Percentiles rank a stretch among this genome's conserved stretches.
Conservation (phyloP, 2,797 vertebrate species). For the Mareca strepera region DNA sequence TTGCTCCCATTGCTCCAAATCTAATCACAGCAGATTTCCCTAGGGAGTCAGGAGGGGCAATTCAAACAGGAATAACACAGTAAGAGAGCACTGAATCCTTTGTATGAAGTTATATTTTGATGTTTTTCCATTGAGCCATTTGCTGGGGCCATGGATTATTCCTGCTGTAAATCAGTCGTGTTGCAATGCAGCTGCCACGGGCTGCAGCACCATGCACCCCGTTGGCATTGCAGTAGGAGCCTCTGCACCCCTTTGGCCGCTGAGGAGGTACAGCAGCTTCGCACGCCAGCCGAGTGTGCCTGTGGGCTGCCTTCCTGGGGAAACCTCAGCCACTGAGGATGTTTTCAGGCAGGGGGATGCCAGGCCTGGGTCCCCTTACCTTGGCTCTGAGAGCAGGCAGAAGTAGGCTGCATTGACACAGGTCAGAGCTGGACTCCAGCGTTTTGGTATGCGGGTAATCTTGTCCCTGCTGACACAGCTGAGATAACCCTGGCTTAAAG, state of each 20-base stretch:
- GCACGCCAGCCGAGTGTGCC: not conserved
- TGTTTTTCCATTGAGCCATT: not conserved
- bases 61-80: not conserved
- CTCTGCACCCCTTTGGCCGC: not conserved
- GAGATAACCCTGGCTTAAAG: not conserved
- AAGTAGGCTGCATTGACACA: no score
- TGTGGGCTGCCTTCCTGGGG: no score
- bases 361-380: not conserved
- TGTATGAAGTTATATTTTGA: not conserved
- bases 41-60: not conserved
- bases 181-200: not conserved
- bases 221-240: not conserved
- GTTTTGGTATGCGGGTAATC: not conserved
- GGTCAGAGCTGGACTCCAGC: not conserved
- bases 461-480: not conserved
- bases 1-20: not conserved
- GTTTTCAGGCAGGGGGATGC: not conserved
- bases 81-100: not conserved
- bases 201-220: not conserved
- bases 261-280: no score
- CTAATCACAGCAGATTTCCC: not conserved
- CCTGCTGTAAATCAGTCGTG: not conserved
- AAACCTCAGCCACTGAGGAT: not conserved
- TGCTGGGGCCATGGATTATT: not conserved
- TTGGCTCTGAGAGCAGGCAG: not conserved